Evolutionary conservation across 2,888 invertebrate species (phyloP), one percentile per base, ranked within the genome.

Genomic region (Cantharis flavilabris): DNA sequence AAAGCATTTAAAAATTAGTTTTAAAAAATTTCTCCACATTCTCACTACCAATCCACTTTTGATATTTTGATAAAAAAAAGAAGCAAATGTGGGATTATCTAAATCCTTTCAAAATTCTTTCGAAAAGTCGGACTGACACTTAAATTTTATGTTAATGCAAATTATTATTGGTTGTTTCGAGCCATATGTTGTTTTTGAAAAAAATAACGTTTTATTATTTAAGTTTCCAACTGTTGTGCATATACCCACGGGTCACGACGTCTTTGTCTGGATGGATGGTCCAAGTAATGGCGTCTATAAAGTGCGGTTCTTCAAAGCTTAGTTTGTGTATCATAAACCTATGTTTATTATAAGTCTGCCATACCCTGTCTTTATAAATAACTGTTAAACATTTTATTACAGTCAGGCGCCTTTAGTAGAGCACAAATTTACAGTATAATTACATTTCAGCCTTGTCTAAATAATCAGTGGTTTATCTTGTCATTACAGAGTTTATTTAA

Each of bases 261-360:
- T 77, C 79, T 79, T 81, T 81, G 80, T 80, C 79, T 78, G 79
- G 77, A 77, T 75, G 81, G 75, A 78, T 76, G 80, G 80, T 81
- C 80, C 80, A 76, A 74, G 75, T 81, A 80, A 82, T 78, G 78
- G 80, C 81, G 76, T 76, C 79, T 74, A 82, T 80, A 82, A 82
- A 80, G 83, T 82, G 86, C 86, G 86, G 86, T 85, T 84, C 84
- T 84, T 86, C 85, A 86, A 86, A 86, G 86, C 80, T 64, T 80
- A 78, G 82, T 75, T 84, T 86, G 85, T 86, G 83, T 84, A 85
- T 85, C 84, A 85, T 86, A 86, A 87, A 86, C 84, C 82, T 82
- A 83, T 87, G 87, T 87, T 87, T 87, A 87, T 87, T 87, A 86
- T 87, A 87, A 85, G 85, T 84, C 84, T 84, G 86, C 86, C 86